Evolutionary conservation across 2,797 vertebrate species (phyloP).

Genomic region (Microctenopoma stevenorrisi): DNA sequence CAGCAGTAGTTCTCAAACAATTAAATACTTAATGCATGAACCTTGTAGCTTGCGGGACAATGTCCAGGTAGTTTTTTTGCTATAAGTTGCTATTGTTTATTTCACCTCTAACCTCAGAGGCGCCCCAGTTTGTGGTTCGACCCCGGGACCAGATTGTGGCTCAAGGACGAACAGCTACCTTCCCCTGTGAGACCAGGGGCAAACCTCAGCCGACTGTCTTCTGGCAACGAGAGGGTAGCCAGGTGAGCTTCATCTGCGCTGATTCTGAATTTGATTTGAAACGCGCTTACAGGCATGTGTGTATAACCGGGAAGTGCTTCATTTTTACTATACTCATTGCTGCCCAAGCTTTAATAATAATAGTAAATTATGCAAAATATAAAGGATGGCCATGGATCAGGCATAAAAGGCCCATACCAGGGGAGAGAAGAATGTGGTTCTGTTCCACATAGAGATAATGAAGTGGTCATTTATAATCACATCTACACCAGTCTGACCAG

Average conservation of each 20-base stretch:
- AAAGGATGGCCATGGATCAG: slow-evolving; percentile 18
- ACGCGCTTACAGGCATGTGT: not conserved
- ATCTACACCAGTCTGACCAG: slow-evolving; percentile 84
- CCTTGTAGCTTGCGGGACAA: slow-evolving; percentile 35
- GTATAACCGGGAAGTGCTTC: not conserved
- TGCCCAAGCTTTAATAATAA: slow-evolving; percentile 10
- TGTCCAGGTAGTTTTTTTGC: slow-evolving; percentile 7
- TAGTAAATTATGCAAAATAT: slow-evolving; percentile 27
- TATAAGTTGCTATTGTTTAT: slow-evolving; percentile 46
- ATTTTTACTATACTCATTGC: not conserved
- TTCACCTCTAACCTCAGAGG: slow-evolving; percentile 86
- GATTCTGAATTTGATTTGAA: slow-evolving; percentile 3
- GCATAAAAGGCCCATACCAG: slow-evolving; percentile 52
- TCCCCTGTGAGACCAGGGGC: slow-evolving; percentile 97
- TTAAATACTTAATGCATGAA: slow-evolving; percentile 65
- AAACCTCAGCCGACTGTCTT: slow-evolving; percentile 98
- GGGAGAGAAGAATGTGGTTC: slow-evolving; percentile 57
- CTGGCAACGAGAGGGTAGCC: slow-evolving; percentile 98
- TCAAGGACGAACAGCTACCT: slow-evolving; percentile 93
- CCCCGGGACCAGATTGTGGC: slow-evolving; percentile 97
- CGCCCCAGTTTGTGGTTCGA: slow-evolving; percentile 95
- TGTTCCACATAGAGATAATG: slow-evolving; percentile 88
- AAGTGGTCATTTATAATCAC: slow-evolving; percentile 92
- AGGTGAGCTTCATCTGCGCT: slow-evolving; percentile 83
- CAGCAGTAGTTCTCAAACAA: slow-evolving; percentile 22